Conservation (phyloP, 2,797 vertebrate species). For the Notolabrus celidotus region DNA sequence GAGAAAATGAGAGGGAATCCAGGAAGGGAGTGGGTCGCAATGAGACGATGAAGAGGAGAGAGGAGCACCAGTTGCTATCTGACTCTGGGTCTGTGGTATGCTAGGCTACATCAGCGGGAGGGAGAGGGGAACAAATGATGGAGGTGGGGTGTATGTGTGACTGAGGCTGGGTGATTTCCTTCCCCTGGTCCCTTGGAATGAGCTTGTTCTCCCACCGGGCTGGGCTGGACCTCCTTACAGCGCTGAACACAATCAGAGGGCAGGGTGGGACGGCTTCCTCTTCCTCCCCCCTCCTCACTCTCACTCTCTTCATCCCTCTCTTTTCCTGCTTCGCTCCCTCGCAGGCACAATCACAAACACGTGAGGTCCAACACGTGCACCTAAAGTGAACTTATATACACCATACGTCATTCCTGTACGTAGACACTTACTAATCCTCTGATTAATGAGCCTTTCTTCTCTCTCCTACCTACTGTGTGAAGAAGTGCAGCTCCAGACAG, state of each 20-base stretch:
- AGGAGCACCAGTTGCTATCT: constrained; percentile 47
- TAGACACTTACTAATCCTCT: background rate
- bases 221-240: constrained; percentile 73
- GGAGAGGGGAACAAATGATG: constrained; percentile 1
- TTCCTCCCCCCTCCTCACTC: constrained; percentile 23
- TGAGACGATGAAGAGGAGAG: constrained; percentile 38
- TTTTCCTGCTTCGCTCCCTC: background rate
- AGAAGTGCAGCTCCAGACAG: background rate
- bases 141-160: constrained; percentile 12
- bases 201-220: constrained; percentile 75
- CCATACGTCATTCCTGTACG: background rate
- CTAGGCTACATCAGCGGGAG: constrained; percentile 11
- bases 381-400: constrained; percentile 11
- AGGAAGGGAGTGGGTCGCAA: constrained; percentile 12
- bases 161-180: constrained; percentile 68
- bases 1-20: constrained; percentile 15
- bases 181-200: constrained; percentile 70
- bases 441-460: background rate
- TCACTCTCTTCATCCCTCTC: constrained; percentile 38
- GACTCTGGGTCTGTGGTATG: constrained; percentile 65
- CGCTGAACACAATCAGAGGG: constrained; percentile 77
- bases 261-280: constrained; percentile 77
- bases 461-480: background rate
- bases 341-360: constrained; percentile 38
- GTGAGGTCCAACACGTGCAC: constrained; percentile 52